A percentile compares a stretch with the other conserved stretches of the same genome.
phyloP scores from a whole-genome alignment of 2,797 vertebrate species.

The Aeoliscus strigatus region DNA sequence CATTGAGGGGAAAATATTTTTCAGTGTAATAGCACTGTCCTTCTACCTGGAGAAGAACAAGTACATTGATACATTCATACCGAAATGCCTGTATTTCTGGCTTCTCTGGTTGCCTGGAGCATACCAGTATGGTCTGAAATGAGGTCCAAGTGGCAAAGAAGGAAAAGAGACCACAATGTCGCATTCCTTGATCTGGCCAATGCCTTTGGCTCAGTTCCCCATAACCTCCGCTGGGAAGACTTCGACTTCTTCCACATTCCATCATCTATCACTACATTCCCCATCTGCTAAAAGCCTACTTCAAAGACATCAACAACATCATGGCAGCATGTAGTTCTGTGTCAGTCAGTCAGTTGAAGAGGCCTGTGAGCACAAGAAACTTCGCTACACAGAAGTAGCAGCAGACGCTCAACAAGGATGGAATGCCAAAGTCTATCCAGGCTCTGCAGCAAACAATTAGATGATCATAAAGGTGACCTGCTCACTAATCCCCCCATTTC shows the following conservation, averaged over 20 bases:
- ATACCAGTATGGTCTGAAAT: constrained; percentile 1
- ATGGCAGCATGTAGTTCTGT: constrained; percentile 4
- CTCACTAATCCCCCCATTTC: no score
- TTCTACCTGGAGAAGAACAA: no score
- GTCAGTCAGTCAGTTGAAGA: no score
- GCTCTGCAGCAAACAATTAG: no score
- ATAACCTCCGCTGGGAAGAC: not conserved
- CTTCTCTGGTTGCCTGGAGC: not conserved
- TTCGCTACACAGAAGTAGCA: no score
- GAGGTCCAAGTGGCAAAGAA: not conserved
- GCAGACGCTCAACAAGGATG: no score
- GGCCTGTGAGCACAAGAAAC: no score
- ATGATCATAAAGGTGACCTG: no score
- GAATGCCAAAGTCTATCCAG: no score
- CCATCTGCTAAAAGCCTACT: not conserved
- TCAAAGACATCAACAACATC: no score
- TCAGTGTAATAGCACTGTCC: no score
- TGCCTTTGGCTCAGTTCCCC: not conserved
- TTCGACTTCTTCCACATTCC: not conserved
- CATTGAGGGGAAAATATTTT: constrained; percentile 13
- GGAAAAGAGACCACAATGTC: not conserved
- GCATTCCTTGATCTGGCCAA: constrained; percentile 1
- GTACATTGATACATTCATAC: not conserved
- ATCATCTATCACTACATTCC: not conserved
- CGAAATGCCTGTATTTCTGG: not conserved